These are phyloP conservation scores for Ferdinandea cuprea DNA, from an alignment of 2,888 invertebrate species.

Conservation along the genomic window DNA sequence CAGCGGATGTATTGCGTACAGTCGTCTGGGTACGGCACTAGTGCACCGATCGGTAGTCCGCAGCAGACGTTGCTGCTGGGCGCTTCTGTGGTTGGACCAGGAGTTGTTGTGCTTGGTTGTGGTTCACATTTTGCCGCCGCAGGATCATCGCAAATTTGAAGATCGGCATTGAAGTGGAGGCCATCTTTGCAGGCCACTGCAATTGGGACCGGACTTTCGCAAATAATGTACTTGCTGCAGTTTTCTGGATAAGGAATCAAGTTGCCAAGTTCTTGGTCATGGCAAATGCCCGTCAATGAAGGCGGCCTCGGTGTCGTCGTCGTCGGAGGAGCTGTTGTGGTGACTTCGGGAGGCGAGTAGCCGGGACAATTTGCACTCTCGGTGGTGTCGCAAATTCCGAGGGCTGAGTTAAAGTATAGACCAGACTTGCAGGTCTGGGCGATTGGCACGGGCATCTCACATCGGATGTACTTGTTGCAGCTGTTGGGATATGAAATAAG, in stretches of 20 bases:
- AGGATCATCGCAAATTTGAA: conserved; percentile 73
- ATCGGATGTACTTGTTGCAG: conserved; percentile 70
- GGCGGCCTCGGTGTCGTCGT: conserved; percentile 55
- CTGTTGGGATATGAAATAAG: conserved; percentile 69
- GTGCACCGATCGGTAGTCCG: conserved; percentile 21
- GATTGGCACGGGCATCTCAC: conserved; percentile 66
- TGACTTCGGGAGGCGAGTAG: not conserved
- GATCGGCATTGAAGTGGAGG: conserved; percentile 63
- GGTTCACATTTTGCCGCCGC: conserved; percentile 58
- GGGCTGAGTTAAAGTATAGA: conserved; percentile 76
- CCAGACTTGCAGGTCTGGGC: conserved; percentile 76
- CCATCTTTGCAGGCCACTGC: conserved; percentile 55
- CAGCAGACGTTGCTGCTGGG: conserved; percentile 48
- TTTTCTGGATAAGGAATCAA: conserved; percentile 70
- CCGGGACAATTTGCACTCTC: conserved; percentile 76
- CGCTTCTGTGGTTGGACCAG: not conserved
- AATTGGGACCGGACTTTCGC: conserved; percentile 70
- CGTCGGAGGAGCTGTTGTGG: conserved; percentile 29
- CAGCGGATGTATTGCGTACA: conserved; percentile 75
- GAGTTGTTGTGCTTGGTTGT: conserved; percentile 1
- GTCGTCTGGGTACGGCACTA: conserved; percentile 66
- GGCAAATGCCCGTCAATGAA: conserved; percentile 69
- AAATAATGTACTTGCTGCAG: conserved; percentile 71
- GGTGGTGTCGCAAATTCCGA: conserved; percentile 77
- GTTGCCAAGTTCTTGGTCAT: conserved; percentile 52